Conservation (phyloP, 2,797 vertebrate species). For the Pterois miles region DNA sequence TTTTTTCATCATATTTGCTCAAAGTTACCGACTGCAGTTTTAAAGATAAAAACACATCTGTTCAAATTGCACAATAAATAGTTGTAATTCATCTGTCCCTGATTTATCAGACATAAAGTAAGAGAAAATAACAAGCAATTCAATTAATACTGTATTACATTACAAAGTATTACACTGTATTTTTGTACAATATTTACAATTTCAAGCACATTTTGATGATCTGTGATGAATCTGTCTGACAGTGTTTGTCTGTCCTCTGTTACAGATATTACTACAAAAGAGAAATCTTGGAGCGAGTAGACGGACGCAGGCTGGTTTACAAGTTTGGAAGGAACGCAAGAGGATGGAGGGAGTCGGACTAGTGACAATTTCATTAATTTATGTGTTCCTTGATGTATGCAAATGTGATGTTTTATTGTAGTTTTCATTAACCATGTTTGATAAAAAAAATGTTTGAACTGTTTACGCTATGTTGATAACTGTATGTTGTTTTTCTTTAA, state of each 20-base stretch:
- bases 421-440: slow-evolving; percentile 39
- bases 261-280: slow-evolving; percentile 98
- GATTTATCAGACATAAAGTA: background rate
- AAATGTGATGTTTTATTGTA: slow-evolving; percentile 39
- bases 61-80: background rate
- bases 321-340: slow-evolving; percentile 97
- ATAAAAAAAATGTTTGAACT: slow-evolving; percentile 39
- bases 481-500: slow-evolving; percentile 16
- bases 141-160: background rate
- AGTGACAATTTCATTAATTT: slow-evolving; percentile 79
- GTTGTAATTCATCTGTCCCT: background rate
- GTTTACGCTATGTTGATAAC: slow-evolving; percentile 46
- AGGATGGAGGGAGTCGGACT: slow-evolving; percentile 95
- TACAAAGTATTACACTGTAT: background rate
- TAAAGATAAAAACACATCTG: background rate
- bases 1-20: too few species aligned
- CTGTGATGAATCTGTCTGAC: background rate
- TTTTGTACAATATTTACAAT: background rate
- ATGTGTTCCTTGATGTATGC: slow-evolving; percentile 51
- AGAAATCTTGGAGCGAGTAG: slow-evolving; percentile 97
- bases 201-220: background rate
- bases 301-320: slow-evolving; percentile 96
- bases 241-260: slow-evolving; percentile 13
- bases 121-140: background rate
- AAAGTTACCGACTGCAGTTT: too few species aligned